Evolutionary conservation across 1,140 invertebrate species (phyloP).

Genomic region (Pemphigus obesinymphae): DNA sequence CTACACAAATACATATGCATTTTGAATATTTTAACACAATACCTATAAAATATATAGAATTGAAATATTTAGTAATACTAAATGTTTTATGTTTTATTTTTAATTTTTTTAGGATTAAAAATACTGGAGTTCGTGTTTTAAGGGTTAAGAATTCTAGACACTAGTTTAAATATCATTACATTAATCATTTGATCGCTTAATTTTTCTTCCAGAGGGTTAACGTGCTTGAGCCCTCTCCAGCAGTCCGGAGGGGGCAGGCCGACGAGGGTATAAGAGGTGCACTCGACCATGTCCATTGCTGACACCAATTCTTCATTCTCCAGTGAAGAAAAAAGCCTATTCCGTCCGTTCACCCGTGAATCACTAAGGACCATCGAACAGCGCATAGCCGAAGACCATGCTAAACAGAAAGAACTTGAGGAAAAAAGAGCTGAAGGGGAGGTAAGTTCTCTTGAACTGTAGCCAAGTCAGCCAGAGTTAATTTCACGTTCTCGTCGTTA

Average conservation of each 20-base stretch:
- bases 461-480: conserved; percentile 11
- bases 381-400: conserved; percentile 89
- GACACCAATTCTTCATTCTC: conserved; percentile 70
- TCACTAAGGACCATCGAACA: conserved; percentile 88
- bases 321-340: conserved; percentile 89
- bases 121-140: not conserved
- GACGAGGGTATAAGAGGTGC: conserved; percentile 38
- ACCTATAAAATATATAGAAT: too few species aligned
- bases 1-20: too few species aligned
- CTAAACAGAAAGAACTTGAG: conserved; percentile 91
- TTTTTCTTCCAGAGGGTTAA: conserved; percentile 25
- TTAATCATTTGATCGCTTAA: not conserved
- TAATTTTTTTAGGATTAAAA: too few species aligned
- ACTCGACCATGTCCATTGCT: conserved; percentile 71
- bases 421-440: conserved; percentile 91
- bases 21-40: too few species aligned
- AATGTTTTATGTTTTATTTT: too few species aligned
- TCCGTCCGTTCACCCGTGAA: conserved; percentile 96
- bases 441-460: conserved; percentile 57
- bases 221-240: conserved; percentile 41
- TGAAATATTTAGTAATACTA: too few species aligned
- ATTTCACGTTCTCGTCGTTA: not conserved
- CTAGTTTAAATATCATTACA: not conserved
- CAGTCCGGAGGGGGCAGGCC: conserved; percentile 38
- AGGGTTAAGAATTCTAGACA: not conserved